Conservation (phyloP, 2,797 vertebrate species). For the Pangasius sanitwongsei region DNA sequence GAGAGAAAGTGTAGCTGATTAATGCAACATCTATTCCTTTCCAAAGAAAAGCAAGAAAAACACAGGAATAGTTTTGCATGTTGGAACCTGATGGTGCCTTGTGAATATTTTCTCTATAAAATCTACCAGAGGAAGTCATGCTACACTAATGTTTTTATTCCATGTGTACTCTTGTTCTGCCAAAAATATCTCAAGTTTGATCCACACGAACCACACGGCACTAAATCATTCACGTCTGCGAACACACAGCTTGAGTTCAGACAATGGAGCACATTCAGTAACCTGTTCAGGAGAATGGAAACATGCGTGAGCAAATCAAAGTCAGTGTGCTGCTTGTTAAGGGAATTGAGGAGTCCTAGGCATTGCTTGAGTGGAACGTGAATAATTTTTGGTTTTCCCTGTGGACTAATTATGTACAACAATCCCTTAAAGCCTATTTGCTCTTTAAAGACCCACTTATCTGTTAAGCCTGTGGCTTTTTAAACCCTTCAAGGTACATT, state of each 20-base stretch:
- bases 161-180: constrained; percentile 54
- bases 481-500: constrained; percentile 2
- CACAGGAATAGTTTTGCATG: constrained; percentile 50
- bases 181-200: constrained; percentile 59
- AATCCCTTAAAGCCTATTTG: constrained; percentile 31
- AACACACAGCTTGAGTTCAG: constrained; percentile 36
- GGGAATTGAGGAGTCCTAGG: neutral
- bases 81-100: constrained; percentile 60
- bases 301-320: constrained; percentile 23
- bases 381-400: constrained; percentile 38
- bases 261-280: constrained; percentile 41
- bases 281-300: constrained; percentile 37
- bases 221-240: constrained; percentile 38
- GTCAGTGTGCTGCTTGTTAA: constrained; percentile 8
- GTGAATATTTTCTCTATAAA: constrained; percentile 64
- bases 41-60: neutral
- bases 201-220: constrained; percentile 34
- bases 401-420: constrained; percentile 36
- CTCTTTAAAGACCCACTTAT: constrained; percentile 48
- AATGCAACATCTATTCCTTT: constrained; percentile 2
- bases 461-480: constrained; percentile 21
- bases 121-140: constrained; percentile 51
- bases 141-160: constrained; percentile 65
- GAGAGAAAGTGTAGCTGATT: neutral
- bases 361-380: neutral